A percentile compares a stretch with the other conserved stretches of the same genome.
These are phyloP conservation scores for Euwallacea similis DNA, from an alignment of 1,140 invertebrate genomes.

Conservation along the genomic window DNA sequence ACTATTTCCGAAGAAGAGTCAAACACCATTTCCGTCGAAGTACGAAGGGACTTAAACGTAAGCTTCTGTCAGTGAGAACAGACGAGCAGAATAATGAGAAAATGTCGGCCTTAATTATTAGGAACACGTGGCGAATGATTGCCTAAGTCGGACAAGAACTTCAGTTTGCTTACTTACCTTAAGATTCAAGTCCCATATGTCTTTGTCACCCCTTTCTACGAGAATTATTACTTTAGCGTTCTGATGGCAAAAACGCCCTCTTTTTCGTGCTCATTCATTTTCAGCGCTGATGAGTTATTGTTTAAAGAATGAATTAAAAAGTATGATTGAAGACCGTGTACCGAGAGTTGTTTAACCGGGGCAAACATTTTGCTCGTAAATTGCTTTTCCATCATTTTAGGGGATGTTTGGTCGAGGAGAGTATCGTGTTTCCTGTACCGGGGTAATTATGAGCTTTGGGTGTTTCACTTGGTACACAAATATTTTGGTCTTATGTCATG, in stretches of 20 bases:
- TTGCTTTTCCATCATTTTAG: not conserved
- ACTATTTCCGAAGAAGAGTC: constrained; percentile 16
- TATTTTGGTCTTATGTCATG: too few species aligned
- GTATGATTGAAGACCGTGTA: constrained; percentile 7
- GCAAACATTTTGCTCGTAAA: not conserved
- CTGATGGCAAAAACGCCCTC: constrained; percentile 14
- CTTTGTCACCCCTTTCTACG: constrained; percentile 32
- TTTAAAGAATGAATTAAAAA: constrained; percentile 24
- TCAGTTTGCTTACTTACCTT: constrained; percentile 37
- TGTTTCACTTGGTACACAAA: not conserved
- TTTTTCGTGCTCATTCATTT: constrained; percentile 10
- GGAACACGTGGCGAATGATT: constrained; percentile 36
- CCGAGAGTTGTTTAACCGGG: not conserved
- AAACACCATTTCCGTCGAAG: constrained; percentile 28
- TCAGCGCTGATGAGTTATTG: constrained; percentile 12
- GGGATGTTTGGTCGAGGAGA: not conserved
- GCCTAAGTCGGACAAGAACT: constrained; percentile 37
- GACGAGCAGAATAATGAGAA: constrained; percentile 38
- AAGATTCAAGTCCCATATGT: constrained; percentile 37
- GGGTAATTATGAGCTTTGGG: not conserved
- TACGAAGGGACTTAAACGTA: constrained; percentile 21
- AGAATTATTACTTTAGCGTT: constrained; percentile 35
- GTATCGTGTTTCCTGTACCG: not conserved
- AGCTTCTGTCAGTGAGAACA: constrained; percentile 31
- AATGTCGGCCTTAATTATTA: constrained; percentile 37